Conservation (phyloP, 2,113 vertebrate genomes). For the Trochalopteron elliotii region DNA sequence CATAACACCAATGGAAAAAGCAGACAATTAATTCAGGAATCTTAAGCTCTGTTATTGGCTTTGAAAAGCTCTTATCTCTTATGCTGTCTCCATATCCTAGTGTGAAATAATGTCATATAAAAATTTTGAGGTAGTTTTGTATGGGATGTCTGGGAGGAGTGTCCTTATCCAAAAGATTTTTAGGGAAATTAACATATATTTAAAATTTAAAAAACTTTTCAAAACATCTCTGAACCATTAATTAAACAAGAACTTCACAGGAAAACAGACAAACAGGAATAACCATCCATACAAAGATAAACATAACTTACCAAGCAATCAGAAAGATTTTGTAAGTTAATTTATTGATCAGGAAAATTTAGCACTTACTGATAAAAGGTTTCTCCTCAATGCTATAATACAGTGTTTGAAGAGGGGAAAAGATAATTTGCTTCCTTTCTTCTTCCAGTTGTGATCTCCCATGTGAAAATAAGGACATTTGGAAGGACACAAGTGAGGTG, state of each 20-base stretch:
- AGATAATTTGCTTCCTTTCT: not conserved
- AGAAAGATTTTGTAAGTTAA: not conserved
- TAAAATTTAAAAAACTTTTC: not conserved
- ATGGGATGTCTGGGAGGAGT: not conserved
- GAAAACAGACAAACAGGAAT: not conserved
- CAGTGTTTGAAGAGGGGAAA: not conserved
- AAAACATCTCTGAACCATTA: not conserved
- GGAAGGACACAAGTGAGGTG: not conserved
- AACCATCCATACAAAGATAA: not conserved
- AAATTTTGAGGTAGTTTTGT: not conserved
- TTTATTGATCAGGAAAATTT: not conserved
- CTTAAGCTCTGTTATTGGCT: not conserved
- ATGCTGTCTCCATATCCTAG: not conserved
- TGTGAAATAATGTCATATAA: not conserved
- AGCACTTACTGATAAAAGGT: not conserved
- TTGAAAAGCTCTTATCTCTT: not conserved
- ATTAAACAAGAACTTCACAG: not conserved
- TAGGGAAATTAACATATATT: not conserved
- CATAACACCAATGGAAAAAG: not conserved
- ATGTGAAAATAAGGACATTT: not conserved
- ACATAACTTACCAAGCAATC: not conserved
- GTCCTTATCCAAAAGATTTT: not conserved
- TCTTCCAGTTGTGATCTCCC: not conserved
- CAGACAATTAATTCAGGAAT: not conserved
- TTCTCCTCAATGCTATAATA: not conserved